These are phyloP conservation scores for Onychostruthus taczanowskii DNA, from an alignment of 2,113 vertebrate species.

Conservation along the genomic window DNA sequence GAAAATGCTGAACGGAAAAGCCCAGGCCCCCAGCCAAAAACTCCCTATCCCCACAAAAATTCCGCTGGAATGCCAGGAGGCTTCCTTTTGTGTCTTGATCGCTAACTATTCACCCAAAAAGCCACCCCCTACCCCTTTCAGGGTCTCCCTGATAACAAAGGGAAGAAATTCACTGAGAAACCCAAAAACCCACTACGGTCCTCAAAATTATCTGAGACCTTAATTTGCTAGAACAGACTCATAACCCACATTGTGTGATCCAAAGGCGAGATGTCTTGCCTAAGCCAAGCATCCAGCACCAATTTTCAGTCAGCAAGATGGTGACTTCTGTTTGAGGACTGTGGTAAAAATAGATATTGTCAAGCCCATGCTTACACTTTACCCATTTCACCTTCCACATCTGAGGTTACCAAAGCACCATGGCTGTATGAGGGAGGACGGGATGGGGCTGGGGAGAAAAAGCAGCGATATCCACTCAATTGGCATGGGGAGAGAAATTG, in stretches of 20 bases:
- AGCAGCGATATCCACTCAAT: rapidly evolving
- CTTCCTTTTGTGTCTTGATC: background rate
- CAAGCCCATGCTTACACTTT: background rate
- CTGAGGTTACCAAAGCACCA: background rate
- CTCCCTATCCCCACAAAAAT: background rate
- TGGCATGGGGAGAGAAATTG: background rate
- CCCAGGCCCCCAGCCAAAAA: background rate
- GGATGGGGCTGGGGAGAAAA: background rate
- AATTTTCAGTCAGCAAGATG: background rate
- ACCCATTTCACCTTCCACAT: background rate
- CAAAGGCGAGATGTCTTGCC: background rate
- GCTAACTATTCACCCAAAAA: background rate
- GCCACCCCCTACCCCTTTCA: background rate
- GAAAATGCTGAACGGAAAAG: background rate
- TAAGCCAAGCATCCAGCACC: background rate
- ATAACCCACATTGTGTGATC: background rate
- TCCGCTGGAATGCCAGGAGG: background rate
- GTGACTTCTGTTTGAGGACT: background rate
- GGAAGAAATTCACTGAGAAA: background rate
- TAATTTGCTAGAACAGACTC: background rate
- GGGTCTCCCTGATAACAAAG: background rate
- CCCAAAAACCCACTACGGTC: background rate
- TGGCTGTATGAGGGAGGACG: background rate
- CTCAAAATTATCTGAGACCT: background rate
- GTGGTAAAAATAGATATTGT: background rate